Base-by-base conservation (phyloP, 2,797 vertebrate genomes). In the Sorex maritimensis region DNA sequence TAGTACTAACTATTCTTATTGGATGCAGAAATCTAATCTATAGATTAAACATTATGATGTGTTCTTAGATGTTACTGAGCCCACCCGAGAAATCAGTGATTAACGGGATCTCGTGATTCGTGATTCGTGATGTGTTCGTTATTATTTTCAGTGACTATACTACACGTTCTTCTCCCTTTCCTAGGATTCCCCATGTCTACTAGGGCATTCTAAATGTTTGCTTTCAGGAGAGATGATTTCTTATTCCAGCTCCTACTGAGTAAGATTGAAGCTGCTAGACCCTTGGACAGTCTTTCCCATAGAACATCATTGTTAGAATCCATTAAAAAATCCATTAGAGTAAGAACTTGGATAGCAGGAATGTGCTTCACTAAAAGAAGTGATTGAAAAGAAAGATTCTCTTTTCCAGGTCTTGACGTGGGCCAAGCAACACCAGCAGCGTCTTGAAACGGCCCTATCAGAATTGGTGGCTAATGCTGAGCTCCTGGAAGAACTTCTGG, bases 391-490 rank as follows among this genome's bases (percentile, higher is more conserved):
- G 11, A 52, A 52, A 21, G 41, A 44, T 44, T 0, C 73, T 87
- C 0, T 9, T 0, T 86, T 46, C 3, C 94, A 98, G 98, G 99
- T 99, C 93, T 98, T 99, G 94, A 99, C 99, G 0, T 99, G 99
- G 99, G 99, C 99, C 0, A 99, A 99, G 95, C 99, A 99, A 97
- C 99, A 99, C 79, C 99, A 99, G 97, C 99, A 99, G 97, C 98
- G 99, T 0, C 98, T 99, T 83, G 99, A 99, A 96, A 97, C 98
- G 0, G 99, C 99, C 0, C 98, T 99, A 13, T 98, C 98, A 0
- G 99, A 99, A 97, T 98, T 99, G 92, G 98, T 99, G 79, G 99
- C 99, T 38, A 99, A 99, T 0, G 99, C 99, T 1, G 98, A 99
- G 92, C 98, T 99, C 28, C 98, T 99, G 96, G 99, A 99, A 97